phyloP scores from a whole-genome alignment of 1,140 invertebrate genomes.

The Atopsyche davidsoni region DNA sequence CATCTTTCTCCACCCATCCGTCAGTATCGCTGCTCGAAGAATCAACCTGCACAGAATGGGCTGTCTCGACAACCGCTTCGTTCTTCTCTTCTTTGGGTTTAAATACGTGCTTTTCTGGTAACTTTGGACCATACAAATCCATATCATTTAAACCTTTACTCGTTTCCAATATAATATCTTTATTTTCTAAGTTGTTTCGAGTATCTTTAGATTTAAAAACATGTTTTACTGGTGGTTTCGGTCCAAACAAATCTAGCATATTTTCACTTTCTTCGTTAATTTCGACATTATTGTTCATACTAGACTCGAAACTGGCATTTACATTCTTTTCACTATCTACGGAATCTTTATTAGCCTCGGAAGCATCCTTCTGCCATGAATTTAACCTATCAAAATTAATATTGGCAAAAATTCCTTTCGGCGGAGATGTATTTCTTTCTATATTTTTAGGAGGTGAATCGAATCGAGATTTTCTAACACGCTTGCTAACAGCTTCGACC shows the following conservation, averaged over 20 bases:
- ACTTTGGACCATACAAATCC: conserved; percentile 49
- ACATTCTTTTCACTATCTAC: conserved; percentile 17
- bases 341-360: conserved; percentile 20
- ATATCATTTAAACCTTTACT: conserved; percentile 14
- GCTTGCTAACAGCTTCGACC: background rate
- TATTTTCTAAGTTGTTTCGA: no score
- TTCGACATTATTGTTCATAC: conserved; percentile 23
- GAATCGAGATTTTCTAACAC: conserved; percentile 23
- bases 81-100: conserved; percentile 31
- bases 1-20: conserved; percentile 42
- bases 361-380: conserved; percentile 41
- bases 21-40: conserved; percentile 34
- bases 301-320: conserved; percentile 18
- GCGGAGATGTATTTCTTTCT: conserved; percentile 59
- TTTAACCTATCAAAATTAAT: conserved; percentile 58
- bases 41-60: conserved; percentile 23
- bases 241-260: background rate
- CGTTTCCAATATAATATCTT: conserved; percentile 11
- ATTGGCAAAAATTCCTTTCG: conserved; percentile 68
- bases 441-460: conserved; percentile 37
- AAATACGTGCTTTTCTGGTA: conserved; percentile 44
- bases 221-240: no score
- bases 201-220: no score
- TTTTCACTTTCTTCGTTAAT: conserved; percentile 13
- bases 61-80: conserved; percentile 22